These are phyloP conservation scores for Bovichtus variegatus DNA, from an alignment of 2,797 vertebrate genomes.

Conservation along the genomic window DNA sequence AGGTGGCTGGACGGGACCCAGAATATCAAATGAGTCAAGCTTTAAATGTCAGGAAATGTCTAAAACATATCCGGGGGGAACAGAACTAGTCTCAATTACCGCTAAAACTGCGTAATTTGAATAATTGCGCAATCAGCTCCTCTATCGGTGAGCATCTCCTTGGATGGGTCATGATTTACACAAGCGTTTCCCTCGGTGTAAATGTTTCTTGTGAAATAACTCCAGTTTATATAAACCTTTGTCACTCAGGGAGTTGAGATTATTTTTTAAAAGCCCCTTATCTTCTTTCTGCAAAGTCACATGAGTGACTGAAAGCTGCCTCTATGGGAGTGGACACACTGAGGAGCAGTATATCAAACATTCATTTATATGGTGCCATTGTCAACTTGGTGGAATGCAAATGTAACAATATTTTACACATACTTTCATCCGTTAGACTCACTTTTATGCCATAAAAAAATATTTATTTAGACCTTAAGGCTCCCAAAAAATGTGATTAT, in stretches of 20 bases:
- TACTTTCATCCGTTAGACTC: background rate
- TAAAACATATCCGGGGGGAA: too few relatives aligned
- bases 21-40: constrained; percentile 45
- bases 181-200: background rate
- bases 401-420: background rate
- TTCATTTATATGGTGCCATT: background rate
- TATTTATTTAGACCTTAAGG: background rate
- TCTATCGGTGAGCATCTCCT: background rate
- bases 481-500: background rate
- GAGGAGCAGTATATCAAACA: constrained; percentile 18
- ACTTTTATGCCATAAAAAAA: background rate
- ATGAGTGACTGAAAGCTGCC: constrained; percentile 28
- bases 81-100: too few relatives aligned
- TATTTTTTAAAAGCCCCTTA: background rate
- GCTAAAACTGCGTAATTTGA: too few relatives aligned
- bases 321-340: constrained; percentile 34
- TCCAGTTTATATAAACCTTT: background rate
- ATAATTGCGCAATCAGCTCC: too few relatives aligned
- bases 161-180: background rate
- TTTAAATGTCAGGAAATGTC: too few relatives aligned
- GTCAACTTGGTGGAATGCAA: background rate
- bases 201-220: background rate
- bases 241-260: background rate
- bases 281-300: constrained; percentile 20
- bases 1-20: constrained; percentile 21